Conservation (phyloP, 2,888 invertebrate species). For the Luperina testacea region DNA sequence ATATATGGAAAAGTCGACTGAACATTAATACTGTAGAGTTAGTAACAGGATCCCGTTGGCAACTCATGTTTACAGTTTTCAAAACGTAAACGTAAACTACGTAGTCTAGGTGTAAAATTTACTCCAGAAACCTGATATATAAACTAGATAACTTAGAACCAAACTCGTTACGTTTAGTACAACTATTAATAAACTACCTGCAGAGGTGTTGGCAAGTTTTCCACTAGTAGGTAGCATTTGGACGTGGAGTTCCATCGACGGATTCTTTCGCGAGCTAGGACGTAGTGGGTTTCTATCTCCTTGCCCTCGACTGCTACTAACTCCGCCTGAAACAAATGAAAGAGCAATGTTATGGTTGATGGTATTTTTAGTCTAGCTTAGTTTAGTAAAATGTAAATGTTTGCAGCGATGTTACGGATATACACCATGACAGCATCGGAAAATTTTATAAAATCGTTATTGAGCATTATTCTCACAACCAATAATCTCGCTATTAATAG, state of each 20-base stretch:
- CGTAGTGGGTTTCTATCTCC: constrained; percentile 93
- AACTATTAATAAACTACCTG: constrained; percentile 84
- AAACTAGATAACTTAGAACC: constrained; percentile 27
- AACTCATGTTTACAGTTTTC: constrained; percentile 12
- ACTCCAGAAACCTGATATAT: neutral
- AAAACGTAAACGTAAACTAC: constrained; percentile 35
- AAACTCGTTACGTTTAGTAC: constrained; percentile 11
- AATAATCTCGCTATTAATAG: no score
- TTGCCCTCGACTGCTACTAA: constrained; percentile 92
- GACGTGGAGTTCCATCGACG: constrained; percentile 92
- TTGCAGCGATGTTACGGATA: no score
- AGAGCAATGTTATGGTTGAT: constrained; percentile 44
- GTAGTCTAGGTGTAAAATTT: constrained; percentile 24
- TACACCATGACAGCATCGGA: no score
- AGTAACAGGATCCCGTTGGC: neutral
- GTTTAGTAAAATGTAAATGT: no score
- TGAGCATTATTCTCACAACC: no score
- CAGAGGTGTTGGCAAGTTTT: constrained; percentile 91
- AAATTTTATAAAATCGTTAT: no score
- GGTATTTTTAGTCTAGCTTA: neutral
- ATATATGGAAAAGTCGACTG: neutral
- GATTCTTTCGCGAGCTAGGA: constrained; percentile 91
- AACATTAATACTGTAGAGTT: neutral
- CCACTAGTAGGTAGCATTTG: constrained; percentile 92
- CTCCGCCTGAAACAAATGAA: constrained; percentile 89